Evolutionary conservation across 2,113 vertebrate genomes (phyloP), one percentile per base, ranked within the genome.

Genomic region (Martes martes): DNA sequence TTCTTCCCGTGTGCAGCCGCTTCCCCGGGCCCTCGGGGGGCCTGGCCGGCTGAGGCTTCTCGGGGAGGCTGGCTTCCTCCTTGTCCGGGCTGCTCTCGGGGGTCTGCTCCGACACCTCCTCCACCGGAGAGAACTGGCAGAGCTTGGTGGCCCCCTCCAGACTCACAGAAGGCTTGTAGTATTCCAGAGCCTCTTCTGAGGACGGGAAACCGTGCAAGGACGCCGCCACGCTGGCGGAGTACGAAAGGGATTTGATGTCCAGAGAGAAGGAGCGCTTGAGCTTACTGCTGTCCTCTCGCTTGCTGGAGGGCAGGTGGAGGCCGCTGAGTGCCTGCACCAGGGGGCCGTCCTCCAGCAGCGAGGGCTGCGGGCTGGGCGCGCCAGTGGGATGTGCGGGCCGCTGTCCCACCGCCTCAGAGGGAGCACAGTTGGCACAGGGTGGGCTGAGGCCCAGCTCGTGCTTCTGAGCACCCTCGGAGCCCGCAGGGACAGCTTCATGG

Each of bases 181-280:
- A 99, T 1, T 99, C 99, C 7, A 97, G 42, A 7, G 95, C 59
- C 7, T 99, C 99, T 55, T 99, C 99, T 0, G 98, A 23, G 0
- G 99, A 95, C 5, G 97, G 89, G 1, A 99, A 99, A 1, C 98
- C 98, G 0, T 99, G 98, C 61, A 99, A 98, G 0, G 98, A 91
- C 0, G 98, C 94, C 0, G 97, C 78, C 89, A 98, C 16, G 4
- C 98, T 85, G 2, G 97, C 33, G 0, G 99, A 98, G 69, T 98
- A 99, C 0, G 99, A 99, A 1, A 99, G 98, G 0, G 99, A 99
- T 92, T 99, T 99, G 97, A 99, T 99, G 84, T 99, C 99, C 98
- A 99, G 96, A 5, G 99, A 99, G 85, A 99, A 99, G 82, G 99
- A 99, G 16, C 99, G 99, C 89, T 99, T 99, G 83, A 99, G 99